Base-by-base conservation (phyloP, 2,113 vertebrate genomes). In the Datnioides undecimradiatus region DNA sequence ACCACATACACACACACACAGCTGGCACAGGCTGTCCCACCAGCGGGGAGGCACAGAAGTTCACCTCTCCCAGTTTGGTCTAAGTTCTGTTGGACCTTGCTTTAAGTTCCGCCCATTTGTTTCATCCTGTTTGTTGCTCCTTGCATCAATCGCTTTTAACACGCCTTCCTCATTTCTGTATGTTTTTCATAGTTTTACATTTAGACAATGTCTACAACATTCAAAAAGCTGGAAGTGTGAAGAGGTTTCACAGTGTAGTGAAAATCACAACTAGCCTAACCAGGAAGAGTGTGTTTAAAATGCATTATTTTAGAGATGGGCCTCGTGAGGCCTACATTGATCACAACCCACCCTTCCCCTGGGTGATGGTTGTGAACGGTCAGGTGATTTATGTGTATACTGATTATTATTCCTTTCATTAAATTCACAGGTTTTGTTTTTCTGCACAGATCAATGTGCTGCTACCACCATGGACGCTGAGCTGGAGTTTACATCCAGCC, bases 391-490 rank as follows among this genome's bases (percentile, higher is more conserved):
- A 21, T 65, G n/a, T n/a, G n/a, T n/a, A 5, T 10, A 7, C n/a
- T 29, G 5, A 45, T 38, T 38, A 52, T 34, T 51, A 23, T 1
- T 52, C 10, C 16, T 1, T 31, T 67, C 2, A 65, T 38, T 19
- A 2, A 46, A 10, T 38, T 49, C n/a, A n/a, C n/a, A 3, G 2
- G 0, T 31, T 58, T 36, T 64, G 8, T 34, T 38, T 4, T 87
- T 57, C 63, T 49, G 59, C 77, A 17, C 75, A 99, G 98, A 96
- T 98, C 87, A 99, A 96, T 33, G 98, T 99, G 65, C 96, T 74
- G 98, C 99, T 80, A 99, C 98, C 92, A 99, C 97, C 78, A 99
- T 99, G 97, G 97, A 99, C 83, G 98, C 98, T 33, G 98, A 99
- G 95, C 94, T 99, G 96, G 97, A 99, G 93, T 99, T 99, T 93